Evolutionary conservation across 2,113 vertebrate genomes (phyloP).

Genomic region (Chamaetylas fuelleborni): DNA sequence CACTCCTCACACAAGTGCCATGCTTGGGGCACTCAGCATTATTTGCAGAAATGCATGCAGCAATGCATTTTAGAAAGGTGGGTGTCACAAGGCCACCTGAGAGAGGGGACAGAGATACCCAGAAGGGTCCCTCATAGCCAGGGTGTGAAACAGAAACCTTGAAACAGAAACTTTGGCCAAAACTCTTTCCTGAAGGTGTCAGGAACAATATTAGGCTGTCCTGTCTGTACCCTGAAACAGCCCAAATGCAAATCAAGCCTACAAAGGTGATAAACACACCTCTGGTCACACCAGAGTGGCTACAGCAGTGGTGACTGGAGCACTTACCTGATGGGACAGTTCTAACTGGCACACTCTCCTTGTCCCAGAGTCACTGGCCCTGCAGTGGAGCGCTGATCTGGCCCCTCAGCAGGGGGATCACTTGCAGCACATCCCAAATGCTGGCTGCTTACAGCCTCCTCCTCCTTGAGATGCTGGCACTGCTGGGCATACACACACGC

Average conservation of each 20-base stretch:
- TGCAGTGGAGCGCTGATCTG: accelerated
- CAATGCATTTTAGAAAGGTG: background rate
- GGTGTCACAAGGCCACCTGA: background rate
- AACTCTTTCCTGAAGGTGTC: background rate
- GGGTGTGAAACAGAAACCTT: background rate
- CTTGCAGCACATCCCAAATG: background rate
- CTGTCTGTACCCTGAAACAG: background rate
- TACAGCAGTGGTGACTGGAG: background rate
- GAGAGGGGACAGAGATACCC: background rate
- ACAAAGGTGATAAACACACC: background rate
- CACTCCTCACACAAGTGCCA: background rate
- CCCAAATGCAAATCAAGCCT: background rate
- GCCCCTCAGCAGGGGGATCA: background rate
- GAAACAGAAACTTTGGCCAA: background rate
- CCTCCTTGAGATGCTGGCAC: background rate
- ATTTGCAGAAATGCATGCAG: background rate
- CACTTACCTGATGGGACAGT: slow-evolving; percentile 15
- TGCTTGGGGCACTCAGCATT: background rate
- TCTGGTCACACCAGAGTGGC: background rate
- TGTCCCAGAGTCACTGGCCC: background rate
- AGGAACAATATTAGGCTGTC: background rate
- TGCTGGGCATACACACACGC: background rate
- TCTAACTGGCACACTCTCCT: background rate
- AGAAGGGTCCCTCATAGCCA: background rate
- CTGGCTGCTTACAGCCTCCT: background rate